These are phyloP conservation scores for Anguilla anguilla DNA, from an alignment of 2,797 vertebrate species.

Conservation along the genomic window DNA sequence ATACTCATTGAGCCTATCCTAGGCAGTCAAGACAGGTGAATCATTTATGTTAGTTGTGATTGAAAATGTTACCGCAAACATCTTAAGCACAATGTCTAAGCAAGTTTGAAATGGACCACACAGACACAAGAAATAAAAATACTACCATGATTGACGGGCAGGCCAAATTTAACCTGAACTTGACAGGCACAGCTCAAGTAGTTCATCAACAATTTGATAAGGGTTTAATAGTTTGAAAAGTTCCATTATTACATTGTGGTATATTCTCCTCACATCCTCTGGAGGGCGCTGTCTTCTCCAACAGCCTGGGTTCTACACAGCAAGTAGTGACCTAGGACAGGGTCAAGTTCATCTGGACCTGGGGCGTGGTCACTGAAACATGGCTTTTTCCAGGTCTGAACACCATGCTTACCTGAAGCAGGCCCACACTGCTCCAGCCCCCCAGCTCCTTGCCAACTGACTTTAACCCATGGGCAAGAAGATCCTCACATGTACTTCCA, in stretches of 20 bases:
- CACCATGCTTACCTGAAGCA: constrained; percentile 50
- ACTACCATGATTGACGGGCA: background rate
- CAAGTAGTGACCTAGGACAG: constrained; percentile 10
- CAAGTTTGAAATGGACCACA: background rate
- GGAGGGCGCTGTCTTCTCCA: background rate
- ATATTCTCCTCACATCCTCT: background rate
- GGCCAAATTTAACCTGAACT: background rate
- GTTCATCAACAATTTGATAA: background rate
- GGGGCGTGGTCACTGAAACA: constrained; percentile 36
- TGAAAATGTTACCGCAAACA: background rate
- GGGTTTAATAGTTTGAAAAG: background rate
- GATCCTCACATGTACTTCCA: constrained; percentile 37
- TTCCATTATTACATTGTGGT: background rate
- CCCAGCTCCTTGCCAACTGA: constrained; percentile 46
- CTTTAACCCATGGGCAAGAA: constrained; percentile 32
- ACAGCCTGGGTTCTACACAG: background rate
- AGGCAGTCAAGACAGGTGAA: background rate
- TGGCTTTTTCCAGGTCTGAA: constrained; percentile 43
- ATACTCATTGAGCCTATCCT: background rate
- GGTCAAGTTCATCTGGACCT: constrained; percentile 25
- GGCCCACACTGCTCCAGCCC: constrained; percentile 38
- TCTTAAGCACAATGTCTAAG: background rate
- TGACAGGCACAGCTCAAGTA: background rate
- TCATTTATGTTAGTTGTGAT: background rate
- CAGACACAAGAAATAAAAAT: background rate